Percentiles rank a stretch among this genome's conserved stretches.
phyloP scores from a whole-genome alignment of 2,113 vertebrate species.

The Albula glossodonta region DNA sequence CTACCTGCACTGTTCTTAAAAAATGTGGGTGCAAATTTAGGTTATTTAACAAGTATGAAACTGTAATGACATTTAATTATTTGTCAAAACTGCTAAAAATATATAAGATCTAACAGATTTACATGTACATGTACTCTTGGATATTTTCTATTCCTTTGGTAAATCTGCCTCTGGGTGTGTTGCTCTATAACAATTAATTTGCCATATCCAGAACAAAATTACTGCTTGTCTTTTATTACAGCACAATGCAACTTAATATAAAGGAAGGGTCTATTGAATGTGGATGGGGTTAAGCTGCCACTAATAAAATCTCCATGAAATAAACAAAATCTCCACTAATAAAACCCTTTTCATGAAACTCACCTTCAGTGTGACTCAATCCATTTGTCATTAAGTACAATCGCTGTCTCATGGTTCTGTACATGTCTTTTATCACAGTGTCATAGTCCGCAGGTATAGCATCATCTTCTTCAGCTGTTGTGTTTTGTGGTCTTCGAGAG shows the following conservation, averaged over 20 bases:
- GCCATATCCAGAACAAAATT: not conserved
- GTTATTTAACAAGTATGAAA: no score
- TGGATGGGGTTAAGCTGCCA: not conserved
- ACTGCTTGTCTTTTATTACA: not conserved
- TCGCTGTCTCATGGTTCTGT: not conserved
- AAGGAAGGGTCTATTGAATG: not conserved
- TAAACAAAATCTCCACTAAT: no score
- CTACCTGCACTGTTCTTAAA: no score
- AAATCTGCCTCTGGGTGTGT: no score
- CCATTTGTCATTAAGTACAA: not conserved
- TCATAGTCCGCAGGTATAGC: not conserved
- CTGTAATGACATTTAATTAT: no score
- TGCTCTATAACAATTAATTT: no score
- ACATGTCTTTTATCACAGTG: not conserved
- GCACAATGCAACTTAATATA: not conserved
- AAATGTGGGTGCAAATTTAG: no score
- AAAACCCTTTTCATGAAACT: not conserved
- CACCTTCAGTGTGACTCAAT: not conserved
- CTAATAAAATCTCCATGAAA: not conserved
- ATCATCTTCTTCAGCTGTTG: not conserved
- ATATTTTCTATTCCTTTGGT: no score
- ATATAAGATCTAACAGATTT: no score
- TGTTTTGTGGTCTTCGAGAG: constrained; percentile 6
- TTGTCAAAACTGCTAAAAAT: no score
- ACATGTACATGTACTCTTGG: no score